Percentiles rank a stretch among this genome's conserved stretches.
phyloP scores from a whole-genome alignment of 2,113 vertebrate genomes.

The Ictidomys tridecemlineatus region DNA sequence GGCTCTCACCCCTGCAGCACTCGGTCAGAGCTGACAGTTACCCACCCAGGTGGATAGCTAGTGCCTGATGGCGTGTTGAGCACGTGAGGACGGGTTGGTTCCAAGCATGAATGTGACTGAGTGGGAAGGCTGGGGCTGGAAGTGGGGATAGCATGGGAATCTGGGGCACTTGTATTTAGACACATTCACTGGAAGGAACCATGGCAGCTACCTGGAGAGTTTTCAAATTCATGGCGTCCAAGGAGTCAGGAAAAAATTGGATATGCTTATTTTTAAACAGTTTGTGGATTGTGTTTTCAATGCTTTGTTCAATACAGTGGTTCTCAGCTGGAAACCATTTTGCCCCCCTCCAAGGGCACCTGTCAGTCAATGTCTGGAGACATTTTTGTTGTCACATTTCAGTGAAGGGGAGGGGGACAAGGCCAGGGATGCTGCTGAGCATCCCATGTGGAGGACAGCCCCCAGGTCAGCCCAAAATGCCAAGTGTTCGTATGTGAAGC shows the following conservation, averaged over 20 bases:
- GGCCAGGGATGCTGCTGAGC: not conserved
- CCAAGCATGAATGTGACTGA: not conserved
- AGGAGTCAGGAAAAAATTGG: not conserved
- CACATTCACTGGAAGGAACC: not conserved
- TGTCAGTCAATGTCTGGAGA: not conserved
- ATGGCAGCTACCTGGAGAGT: not conserved
- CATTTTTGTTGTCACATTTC: not conserved
- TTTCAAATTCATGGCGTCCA: not conserved
- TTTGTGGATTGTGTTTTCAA: not conserved
- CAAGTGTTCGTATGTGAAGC: too few relatives aligned
- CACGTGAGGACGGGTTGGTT: not conserved
- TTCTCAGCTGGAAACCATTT: not conserved
- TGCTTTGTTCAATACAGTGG: not conserved
- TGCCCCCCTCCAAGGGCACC: too few relatives aligned
- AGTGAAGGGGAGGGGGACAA: not conserved
- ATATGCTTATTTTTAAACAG: not conserved
- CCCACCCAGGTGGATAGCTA: not conserved
- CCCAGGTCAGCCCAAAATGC: not conserved
- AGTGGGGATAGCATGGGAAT: fast-evolving
- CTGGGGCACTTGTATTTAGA: not conserved
- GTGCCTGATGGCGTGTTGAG: not conserved
- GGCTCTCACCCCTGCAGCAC: not conserved
- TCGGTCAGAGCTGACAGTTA: not conserved
- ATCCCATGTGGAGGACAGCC: not conserved
- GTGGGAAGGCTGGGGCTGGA: fast-evolving